A percentile compares a stretch with the other conserved stretches of the same genome.
Evolutionary conservation across 1,140 invertebrate species (phyloP).

Genomic region (Eupristina koningsbergeri): DNA sequence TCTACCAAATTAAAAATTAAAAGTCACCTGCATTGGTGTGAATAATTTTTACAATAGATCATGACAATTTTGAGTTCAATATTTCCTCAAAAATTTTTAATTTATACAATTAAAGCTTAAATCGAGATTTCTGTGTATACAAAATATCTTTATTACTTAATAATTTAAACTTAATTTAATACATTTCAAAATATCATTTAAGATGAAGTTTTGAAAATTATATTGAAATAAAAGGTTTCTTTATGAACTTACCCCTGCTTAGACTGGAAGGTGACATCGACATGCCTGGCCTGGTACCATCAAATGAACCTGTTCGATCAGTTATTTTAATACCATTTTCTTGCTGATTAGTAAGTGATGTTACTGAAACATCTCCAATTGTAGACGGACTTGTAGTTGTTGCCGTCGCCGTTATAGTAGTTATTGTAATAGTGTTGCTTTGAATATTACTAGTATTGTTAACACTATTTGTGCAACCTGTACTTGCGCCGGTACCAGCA

Average conservation of each 20-base stretch:
- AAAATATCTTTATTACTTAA: background rate
- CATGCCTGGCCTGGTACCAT: constrained; percentile 68
- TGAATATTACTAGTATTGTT: constrained; percentile 56
- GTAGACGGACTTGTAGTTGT: constrained; percentile 60
- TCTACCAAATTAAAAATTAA: constrained; percentile 29
- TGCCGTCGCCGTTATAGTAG: constrained; percentile 66
- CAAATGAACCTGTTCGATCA: constrained; percentile 63
- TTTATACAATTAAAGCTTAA: too few relatives aligned
- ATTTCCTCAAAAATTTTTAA: too few relatives aligned
- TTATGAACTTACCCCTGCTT: constrained; percentile 79
- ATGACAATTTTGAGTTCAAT: too few relatives aligned
- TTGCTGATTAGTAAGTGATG: constrained; percentile 69
- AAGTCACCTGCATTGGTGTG: too few relatives aligned
- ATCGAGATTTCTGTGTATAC: too few relatives aligned
- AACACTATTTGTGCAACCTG: constrained; percentile 37
- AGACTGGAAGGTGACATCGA: constrained; percentile 82
- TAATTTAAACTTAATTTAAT: background rate
- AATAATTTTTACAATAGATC: too few relatives aligned
- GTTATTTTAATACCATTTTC: constrained; percentile 69
- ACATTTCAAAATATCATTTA: constrained; percentile 7
- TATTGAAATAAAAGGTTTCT: background rate
- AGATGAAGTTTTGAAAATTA: background rate
- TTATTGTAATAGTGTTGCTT: constrained; percentile 60
- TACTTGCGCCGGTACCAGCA: constrained; percentile 44
- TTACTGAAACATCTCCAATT: constrained; percentile 66